Base-by-base conservation (phyloP, 2,888 invertebrate genomes). In the Cephus nigrinus region DNA sequence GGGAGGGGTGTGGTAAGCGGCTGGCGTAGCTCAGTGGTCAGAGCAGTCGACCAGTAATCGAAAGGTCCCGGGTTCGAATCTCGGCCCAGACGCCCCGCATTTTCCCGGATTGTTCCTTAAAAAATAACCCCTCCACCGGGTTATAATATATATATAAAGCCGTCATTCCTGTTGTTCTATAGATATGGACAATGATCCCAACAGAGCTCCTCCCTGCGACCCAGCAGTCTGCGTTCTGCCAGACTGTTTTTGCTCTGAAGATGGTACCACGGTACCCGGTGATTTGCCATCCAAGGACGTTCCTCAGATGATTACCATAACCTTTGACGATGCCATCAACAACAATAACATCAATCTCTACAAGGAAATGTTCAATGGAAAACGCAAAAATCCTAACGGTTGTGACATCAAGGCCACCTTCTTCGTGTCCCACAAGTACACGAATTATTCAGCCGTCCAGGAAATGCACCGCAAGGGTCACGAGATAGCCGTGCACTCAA, bases 331-430 rank as follows among this genome's bases (percentile, higher is more conserved):
- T 88, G 98, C 98, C 88, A 97, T 98, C 92, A 98, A 98, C 92
- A 97, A 97, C 92, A 97, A 98, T 93, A 98, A 98, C 92, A 98
- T 98, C 90, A 97, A 97, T 86, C 93, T 98, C 75, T 98, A 98
- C 94, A 97, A 97, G 91, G 97, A 97, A 88, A 97, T 98, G 82
- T 98, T 98, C 93, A 97, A 96, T 91, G 95, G 95, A 80, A 96
- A 96, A 87, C 95, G 98, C 82, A 97, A 96, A 92, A 98, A 98
- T 90, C 97, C 98, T 76, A 98, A 98, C 90, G 97, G 97, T 80
- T 98, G 98, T 92, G 96, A 97, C 91, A 97, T 98, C 92, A 98
- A 97, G 92, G 95, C 97, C 73, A 98, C 97, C 78, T 98, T 95
- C 94, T 98, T 98, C 92, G 94, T 97, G 74, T 97, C 97, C 1